Evolutionary conservation across 2,797 vertebrate species (phyloP), one percentile per base, ranked within the genome.

Genomic region (Acomys russatus): DNA sequence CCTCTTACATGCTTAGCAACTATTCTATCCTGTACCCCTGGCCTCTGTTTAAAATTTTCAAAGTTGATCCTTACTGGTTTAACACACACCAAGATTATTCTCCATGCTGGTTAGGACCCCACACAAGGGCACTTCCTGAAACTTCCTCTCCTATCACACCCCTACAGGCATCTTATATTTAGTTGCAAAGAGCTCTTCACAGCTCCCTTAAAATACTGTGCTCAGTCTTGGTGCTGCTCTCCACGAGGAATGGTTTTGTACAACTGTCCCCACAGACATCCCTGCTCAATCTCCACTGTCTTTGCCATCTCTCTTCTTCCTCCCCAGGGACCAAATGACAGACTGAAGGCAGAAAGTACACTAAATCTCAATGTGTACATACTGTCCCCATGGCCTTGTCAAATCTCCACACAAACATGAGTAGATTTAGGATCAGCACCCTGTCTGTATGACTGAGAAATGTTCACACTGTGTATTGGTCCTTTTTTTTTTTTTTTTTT

Each of bases 361-460:
- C 2, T 49, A 23, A 33, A 3, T 0, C 0, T 4, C 1, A 0
- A 12, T 6, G 56, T 22, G 83, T 18, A 5, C 44, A 4, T 44
- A 44, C 23, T 11, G 1, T 49, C 17, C 2, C 59, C 10, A 1
- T 0, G 17, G 88, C 15, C 30, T 22, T 61, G 30, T 63, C 61
- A 51, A 10, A 88, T 4, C 28, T 74, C 64, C 9, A 4, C 15
- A 68, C 6, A 66, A 73, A 51, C 10, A 23, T 1, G 22, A n/a
- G 49, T 0, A 30, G 33, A 74, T 51, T 82, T 6, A 74, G 35
- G 49, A 88, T 74, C 38, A 6, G n/a, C 22, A 56, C 0, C 38
- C n/a, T 30, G 15, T 78, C 63, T 79, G 35, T 38, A 9, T 38
- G 64, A 9, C 5, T 5, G 9, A 90, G 12, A 70, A 84, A 54